phyloP scores from a whole-genome alignment of 1,140 invertebrate genomes.

The Drosophila orosa region DNA sequence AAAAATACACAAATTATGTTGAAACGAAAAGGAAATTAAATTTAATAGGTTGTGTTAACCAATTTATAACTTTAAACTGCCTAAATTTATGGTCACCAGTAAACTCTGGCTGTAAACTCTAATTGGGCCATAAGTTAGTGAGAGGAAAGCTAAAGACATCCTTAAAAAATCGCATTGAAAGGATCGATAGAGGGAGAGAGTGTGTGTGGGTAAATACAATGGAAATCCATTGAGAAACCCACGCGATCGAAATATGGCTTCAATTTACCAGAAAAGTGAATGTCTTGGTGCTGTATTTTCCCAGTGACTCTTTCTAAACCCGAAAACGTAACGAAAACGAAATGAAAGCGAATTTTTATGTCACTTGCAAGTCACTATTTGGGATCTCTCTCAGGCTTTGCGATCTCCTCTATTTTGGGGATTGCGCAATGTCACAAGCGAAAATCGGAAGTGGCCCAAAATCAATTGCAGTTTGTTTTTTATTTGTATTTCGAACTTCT shows the following conservation, averaged over 20 bases:
- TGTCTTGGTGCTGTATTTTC: slow-evolving; percentile 45
- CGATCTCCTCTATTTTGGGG: slow-evolving; percentile 1
- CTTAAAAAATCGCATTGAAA: slow-evolving; percentile 7
- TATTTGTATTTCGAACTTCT: slow-evolving; percentile 26
- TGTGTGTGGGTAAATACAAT: slow-evolving; percentile 19
- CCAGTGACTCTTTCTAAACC: slow-evolving; percentile 52
- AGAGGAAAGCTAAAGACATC: slow-evolving; percentile 3
- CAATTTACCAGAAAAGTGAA: slow-evolving; percentile 63
- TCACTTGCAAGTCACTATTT: slow-evolving; percentile 54
- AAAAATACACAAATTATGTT: not conserved
- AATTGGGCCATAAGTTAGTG: not conserved
- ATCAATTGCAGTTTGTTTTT: slow-evolving; percentile 52
- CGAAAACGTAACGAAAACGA: slow-evolving; percentile 57
- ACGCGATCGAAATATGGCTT: slow-evolving; percentile 35
- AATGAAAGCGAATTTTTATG: slow-evolving; percentile 40
- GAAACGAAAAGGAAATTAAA: not conserved
- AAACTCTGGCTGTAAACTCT: not conserved
- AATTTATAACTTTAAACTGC: not conserved
- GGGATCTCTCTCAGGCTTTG: slow-evolving; percentile 5
- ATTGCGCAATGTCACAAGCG: slow-evolving; percentile 33
- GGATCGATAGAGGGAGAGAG: not conserved
- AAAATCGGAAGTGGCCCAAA: slow-evolving; percentile 73
- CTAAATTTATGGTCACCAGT: not conserved
- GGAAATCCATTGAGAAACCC: slow-evolving; percentile 18
- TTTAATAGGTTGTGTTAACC: not conserved